Conservation (phyloP, 1,140 invertebrate species). For the Anoplophora glabripennis region DNA sequence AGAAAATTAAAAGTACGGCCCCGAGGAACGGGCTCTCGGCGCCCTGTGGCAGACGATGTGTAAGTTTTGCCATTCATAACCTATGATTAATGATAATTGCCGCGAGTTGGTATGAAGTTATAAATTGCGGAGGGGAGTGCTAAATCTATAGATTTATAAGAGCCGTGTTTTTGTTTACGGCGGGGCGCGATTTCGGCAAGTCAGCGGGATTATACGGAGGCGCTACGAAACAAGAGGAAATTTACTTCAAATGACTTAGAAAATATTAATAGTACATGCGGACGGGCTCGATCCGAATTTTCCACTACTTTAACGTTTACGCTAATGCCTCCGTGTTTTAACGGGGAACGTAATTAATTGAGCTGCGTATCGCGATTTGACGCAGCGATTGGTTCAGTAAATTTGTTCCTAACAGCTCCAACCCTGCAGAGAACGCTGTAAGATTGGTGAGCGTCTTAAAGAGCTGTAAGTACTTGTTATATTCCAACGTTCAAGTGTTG, state of each 20-base stretch:
- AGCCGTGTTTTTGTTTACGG: conserved; percentile 25
- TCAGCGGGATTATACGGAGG: conserved; percentile 15
- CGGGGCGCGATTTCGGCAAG: conserved; percentile 19
- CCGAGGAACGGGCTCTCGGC: conserved; percentile 1
- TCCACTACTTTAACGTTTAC: too few species aligned
- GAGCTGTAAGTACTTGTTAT: too few species aligned
- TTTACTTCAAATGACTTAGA: conserved; percentile 20
- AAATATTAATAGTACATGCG: conserved; percentile 9
- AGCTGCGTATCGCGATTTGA: too few species aligned
- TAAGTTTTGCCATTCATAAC: conserved; percentile 47
- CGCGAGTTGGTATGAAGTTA: conserved; percentile 38
- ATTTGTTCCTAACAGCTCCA: too few species aligned
- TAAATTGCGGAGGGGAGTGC: conserved; percentile 35
- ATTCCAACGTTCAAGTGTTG: too few species aligned
- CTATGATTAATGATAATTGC: conserved; percentile 47
- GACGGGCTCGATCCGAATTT: too few species aligned
- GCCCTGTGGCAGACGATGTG: conserved; percentile 26
- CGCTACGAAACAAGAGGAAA: conserved; percentile 5
- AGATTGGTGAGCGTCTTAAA: too few species aligned
- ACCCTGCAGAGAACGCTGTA: too few species aligned
- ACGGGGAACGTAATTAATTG: too few species aligned
- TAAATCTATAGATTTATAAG: conserved; percentile 29
- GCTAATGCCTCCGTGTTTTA: too few species aligned
- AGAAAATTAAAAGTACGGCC: conserved; percentile 10
- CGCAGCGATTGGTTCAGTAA: too few species aligned